Conservation (phyloP, 2,888 invertebrate genomes). For the Phalera bucephala region DNA sequence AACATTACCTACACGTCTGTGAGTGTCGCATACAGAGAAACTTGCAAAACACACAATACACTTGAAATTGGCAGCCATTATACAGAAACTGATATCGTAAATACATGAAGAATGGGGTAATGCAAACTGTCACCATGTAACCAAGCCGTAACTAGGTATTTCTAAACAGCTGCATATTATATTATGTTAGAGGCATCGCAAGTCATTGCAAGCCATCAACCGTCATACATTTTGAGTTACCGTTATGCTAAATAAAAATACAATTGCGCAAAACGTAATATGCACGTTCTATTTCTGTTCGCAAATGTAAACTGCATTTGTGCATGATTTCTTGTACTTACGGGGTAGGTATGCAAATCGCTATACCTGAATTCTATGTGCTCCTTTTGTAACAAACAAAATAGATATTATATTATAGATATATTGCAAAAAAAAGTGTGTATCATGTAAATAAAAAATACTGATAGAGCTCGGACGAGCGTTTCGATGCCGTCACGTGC, state of each 20-base stretch:
- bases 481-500: too few species aligned
- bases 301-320: constrained; percentile 18
- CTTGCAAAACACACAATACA: constrained; percentile 20
- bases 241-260: constrained; percentile 9
- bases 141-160: too few species aligned
- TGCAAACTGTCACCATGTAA: neutral
- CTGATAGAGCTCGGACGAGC: too few species aligned
- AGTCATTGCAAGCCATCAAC: constrained; percentile 2
- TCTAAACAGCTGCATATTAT: too few species aligned
- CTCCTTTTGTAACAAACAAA: too few species aligned
- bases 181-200: constrained; percentile 1
- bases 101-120: constrained; percentile 11
- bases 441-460: too few species aligned
- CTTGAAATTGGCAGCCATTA: constrained; percentile 14
- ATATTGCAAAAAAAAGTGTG: too few species aligned
- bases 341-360: too few species aligned
- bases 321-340: constrained; percentile 17
- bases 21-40: constrained; percentile 7
- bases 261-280: constrained; percentile 7
- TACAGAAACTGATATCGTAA: constrained; percentile 10
- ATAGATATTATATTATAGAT: too few species aligned
- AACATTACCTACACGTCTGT: constrained; percentile 14
- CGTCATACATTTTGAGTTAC: constrained; percentile 8
- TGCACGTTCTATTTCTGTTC: constrained; percentile 23
- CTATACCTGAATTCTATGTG: too few species aligned